Evolutionary conservation across 1,140 invertebrate species (phyloP).

Genomic region (Achroia grisella): DNA sequence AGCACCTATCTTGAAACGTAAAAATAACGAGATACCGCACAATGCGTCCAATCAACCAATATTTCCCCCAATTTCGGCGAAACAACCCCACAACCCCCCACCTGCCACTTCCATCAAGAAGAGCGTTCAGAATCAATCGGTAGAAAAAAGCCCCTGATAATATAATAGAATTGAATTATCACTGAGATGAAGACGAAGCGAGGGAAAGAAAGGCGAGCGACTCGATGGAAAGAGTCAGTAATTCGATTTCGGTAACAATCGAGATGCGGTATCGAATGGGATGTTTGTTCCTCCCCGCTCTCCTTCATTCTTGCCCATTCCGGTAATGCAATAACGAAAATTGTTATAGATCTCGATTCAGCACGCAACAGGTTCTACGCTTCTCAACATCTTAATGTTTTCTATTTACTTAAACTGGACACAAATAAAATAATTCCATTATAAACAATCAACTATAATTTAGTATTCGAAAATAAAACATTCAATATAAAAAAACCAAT

Average conservation of each 20-base stretch:
- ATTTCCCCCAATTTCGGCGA: conserved; percentile 29
- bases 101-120: conserved; percentile 34
- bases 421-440: too few relatives aligned
- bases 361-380: conserved; percentile 31
- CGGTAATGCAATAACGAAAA: conserved; percentile 33
- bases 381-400: too few relatives aligned
- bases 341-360: conserved; percentile 31
- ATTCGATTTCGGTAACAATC: conserved; percentile 62
- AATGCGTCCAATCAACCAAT: conserved; percentile 42
- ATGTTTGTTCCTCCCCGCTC: conserved; percentile 30
- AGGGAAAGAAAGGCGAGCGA: conserved; percentile 1
- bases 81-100: conserved; percentile 24
- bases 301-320: conserved; percentile 1
- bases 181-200: conserved; percentile 38
- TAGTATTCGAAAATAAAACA: too few relatives aligned
- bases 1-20: too few relatives aligned
- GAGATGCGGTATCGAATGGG: conserved; percentile 30
- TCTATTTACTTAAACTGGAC: too few relatives aligned
- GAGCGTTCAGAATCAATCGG: conserved; percentile 47
- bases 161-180: conserved; percentile 69
- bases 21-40: conserved; percentile 8
- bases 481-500: too few relatives aligned
- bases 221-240: conserved; percentile 39
- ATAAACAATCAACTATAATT: too few relatives aligned
- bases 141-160: conserved; percentile 49